Conservation (phyloP, 2,888 invertebrate species). For the Chloroclystis v-ata region DNA sequence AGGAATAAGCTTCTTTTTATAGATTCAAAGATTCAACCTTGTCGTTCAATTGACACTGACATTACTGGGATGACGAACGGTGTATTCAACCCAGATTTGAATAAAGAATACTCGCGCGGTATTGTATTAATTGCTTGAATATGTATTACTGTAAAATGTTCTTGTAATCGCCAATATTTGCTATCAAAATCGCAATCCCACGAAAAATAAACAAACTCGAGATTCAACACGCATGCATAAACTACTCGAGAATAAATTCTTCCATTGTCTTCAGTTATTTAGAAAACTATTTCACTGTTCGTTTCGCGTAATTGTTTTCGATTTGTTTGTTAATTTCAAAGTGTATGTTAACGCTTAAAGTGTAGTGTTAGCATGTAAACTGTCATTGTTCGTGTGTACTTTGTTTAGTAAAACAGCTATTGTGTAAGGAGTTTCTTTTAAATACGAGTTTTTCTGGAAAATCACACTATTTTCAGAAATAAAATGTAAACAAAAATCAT, state of each 20-base stretch:
- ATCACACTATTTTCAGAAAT: slow-evolving; percentile 11
- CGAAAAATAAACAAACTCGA: slow-evolving; percentile 8
- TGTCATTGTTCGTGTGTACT: slow-evolving; percentile 63
- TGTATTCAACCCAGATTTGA: too few relatives aligned
- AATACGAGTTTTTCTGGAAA: slow-evolving; percentile 24
- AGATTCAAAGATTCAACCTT: too few relatives aligned
- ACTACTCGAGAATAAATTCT: slow-evolving; percentile 43
- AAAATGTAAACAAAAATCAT: not conserved
- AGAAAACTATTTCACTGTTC: slow-evolving; percentile 53
- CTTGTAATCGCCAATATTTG: too few relatives aligned
- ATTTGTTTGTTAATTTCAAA: slow-evolving; percentile 59
- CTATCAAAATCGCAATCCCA: not conserved
- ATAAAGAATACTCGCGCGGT: too few relatives aligned
- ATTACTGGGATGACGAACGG: too few relatives aligned
- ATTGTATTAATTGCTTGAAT: too few relatives aligned
- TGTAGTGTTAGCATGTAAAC: slow-evolving; percentile 62
- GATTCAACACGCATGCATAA: slow-evolving; percentile 21
- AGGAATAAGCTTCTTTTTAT: too few relatives aligned
- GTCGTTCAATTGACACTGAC: too few relatives aligned
- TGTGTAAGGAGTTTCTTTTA: slow-evolving; percentile 44
- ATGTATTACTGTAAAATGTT: too few relatives aligned
- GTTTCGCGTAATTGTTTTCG: slow-evolving; percentile 38
- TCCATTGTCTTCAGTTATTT: slow-evolving; percentile 52
- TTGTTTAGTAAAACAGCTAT: slow-evolving; percentile 47
- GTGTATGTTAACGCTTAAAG: slow-evolving; percentile 44